A percentile compares a stretch with the other conserved stretches of the same genome.
These are phyloP conservation scores for Stenodera caucasica DNA, from an alignment of 2,888 invertebrate genomes.

Conservation along the genomic window DNA sequence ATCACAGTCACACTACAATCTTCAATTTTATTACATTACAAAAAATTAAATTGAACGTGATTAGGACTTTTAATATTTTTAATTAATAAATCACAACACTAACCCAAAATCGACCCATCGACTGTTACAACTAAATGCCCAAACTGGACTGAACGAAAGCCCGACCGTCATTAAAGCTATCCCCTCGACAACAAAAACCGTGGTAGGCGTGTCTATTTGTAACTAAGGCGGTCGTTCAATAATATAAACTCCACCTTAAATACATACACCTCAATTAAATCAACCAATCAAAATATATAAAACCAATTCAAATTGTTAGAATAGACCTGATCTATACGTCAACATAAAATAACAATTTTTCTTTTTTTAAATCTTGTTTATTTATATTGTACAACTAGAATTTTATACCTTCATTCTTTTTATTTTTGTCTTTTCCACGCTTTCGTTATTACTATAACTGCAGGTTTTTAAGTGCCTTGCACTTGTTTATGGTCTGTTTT, in stretches of 20 bases:
- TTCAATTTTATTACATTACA: neutral
- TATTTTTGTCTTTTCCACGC: constrained; percentile 42
- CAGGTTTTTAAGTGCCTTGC: constrained; percentile 51
- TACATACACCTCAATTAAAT: constrained; percentile 36
- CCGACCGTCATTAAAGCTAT: constrained; percentile 33
- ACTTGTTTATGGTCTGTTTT: constrained; percentile 53
- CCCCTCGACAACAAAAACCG: constrained; percentile 21
- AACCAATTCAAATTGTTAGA: neutral
- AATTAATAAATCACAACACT: too few relatives aligned
- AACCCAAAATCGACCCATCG: constrained; percentile 24
- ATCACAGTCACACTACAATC: constrained; percentile 11
- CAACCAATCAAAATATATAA: constrained; percentile 18
- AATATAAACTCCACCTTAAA: constrained; percentile 32
- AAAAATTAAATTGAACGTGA: constrained; percentile 3
- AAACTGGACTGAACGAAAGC: constrained; percentile 45
- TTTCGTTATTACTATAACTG: constrained; percentile 53
- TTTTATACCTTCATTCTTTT: neutral
- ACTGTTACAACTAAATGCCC: constrained; percentile 42
- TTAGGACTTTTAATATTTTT: too few relatives aligned
- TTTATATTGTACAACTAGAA: neutral
- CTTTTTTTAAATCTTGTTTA: neutral
- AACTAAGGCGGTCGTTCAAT: constrained; percentile 27
- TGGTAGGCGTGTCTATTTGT: constrained; percentile 24
- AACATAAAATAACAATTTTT: constrained; percentile 1
- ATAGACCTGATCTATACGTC: constrained; percentile 1